phyloP scores from a whole-genome alignment of 2,888 invertebrate species.

The Scotopteryx bipunctaria region DNA sequence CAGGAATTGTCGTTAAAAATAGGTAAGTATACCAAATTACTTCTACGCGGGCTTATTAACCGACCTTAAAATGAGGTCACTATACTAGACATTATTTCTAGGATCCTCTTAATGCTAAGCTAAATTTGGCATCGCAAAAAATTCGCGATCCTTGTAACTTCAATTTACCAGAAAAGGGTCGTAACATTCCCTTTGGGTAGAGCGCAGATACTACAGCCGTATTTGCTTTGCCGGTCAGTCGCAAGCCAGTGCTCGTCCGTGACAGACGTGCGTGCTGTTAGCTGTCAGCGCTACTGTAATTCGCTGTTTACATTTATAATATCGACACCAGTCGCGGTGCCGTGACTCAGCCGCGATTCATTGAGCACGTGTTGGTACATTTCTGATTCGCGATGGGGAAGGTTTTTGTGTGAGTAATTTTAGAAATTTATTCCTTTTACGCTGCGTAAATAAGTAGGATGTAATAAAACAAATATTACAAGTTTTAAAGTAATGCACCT shows the following conservation, averaged over 20 bases:
- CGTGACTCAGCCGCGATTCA: slow-evolving; percentile 40
- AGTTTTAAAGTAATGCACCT: too few species aligned
- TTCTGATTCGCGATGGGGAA: slow-evolving; percentile 52
- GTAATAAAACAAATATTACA: too few species aligned
- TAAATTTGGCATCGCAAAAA: not conserved
- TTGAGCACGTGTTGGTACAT: slow-evolving; percentile 12
- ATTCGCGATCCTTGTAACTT: not conserved
- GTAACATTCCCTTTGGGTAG: not conserved
- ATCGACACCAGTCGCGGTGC: slow-evolving; percentile 34
- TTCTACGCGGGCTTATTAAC: too few species aligned
- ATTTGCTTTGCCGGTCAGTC: slow-evolving; percentile 29
- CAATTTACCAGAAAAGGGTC: not conserved
- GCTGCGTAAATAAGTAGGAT: too few species aligned
- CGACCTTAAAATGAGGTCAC: too few species aligned
- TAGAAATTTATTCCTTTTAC: slow-evolving; percentile 2
- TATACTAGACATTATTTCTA: too few species aligned
- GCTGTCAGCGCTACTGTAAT: slow-evolving; percentile 1
- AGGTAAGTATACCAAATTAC: too few species aligned
- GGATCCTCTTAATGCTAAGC: not conserved
- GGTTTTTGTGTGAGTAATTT: slow-evolving; percentile 62
- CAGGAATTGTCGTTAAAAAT: too few species aligned
- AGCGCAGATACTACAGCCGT: too few species aligned
- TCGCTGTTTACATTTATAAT: slow-evolving; percentile 48
- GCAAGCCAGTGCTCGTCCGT: slow-evolving; percentile 24
- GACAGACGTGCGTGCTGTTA: slow-evolving; percentile 25